These are phyloP conservation scores for Calyptommatus sinebrachiatus DNA, from an alignment of 2,113 vertebrate species.

Conservation along the genomic window DNA sequence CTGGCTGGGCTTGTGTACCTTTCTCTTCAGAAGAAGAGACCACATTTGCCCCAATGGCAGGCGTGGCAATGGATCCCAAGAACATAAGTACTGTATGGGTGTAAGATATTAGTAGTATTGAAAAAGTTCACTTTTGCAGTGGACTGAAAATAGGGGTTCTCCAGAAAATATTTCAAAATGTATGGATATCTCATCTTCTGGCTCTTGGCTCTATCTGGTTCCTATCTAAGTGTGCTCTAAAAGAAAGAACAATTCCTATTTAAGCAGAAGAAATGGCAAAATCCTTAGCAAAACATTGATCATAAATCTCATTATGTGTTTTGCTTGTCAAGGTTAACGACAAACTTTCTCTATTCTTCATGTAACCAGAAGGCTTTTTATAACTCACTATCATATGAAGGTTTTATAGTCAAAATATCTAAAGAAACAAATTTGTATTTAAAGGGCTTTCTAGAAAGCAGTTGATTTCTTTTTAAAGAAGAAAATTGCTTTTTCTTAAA, in stretches of 20 bases:
- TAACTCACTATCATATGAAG: neutral
- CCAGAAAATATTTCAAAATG: too few species aligned
- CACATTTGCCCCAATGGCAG: too few species aligned
- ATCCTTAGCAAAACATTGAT: neutral
- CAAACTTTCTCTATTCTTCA: neutral
- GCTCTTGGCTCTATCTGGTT: too few species aligned
- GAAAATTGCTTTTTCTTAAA: constrained; percentile 11
- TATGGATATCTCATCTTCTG: too few species aligned
- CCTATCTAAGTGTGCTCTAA: too few species aligned
- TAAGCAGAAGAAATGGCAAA: neutral
- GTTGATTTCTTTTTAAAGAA: neutral
- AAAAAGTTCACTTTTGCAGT: too few species aligned
- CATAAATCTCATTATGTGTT: neutral
- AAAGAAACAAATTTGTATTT: constrained; percentile 5
- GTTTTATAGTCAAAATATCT: neutral
- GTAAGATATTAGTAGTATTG: too few species aligned
- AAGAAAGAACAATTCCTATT: neutral
- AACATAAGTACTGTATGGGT: too few species aligned
- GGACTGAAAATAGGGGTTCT: too few species aligned
- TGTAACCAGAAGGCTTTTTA: neutral
- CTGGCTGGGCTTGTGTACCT: too few species aligned
- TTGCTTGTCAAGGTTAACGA: neutral
- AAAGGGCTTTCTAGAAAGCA: neutral
- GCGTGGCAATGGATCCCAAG: too few species aligned
- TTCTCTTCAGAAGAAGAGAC: too few species aligned